Evolutionary conservation across 2,113 vertebrate genomes (phyloP).

Genomic region (Anser brachyrhynchus): DNA sequence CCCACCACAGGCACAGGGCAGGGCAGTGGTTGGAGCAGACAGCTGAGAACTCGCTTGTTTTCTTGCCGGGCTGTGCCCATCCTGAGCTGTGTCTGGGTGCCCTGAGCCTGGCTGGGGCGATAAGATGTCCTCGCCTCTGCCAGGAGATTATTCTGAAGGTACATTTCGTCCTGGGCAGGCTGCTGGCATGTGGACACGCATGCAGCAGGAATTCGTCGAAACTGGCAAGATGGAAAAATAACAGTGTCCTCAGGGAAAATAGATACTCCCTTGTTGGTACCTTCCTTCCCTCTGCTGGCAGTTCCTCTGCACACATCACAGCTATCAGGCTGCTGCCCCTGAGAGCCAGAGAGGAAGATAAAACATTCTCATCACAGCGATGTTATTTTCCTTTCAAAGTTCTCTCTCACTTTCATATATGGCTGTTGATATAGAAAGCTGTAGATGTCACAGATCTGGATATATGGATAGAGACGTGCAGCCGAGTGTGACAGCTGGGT

Average conservation of each 20-base stretch:
- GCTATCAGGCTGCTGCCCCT: slow-evolving; percentile 33
- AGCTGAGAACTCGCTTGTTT: neutral
- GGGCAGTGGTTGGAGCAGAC: neutral
- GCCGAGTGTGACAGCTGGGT: neutral
- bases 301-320: slow-evolving; percentile 8
- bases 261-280: neutral
- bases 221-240: slow-evolving; percentile 29
- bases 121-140: neutral
- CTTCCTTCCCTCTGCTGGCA: slow-evolving; percentile 59
- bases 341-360: slow-evolving; percentile 30
- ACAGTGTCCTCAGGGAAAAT: slow-evolving; percentile 23
- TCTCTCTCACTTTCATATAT: neutral
- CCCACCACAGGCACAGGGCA: neutral
- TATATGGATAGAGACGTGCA: slow-evolving; percentile 17
- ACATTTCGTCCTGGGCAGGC: neutral
- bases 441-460: neutral
- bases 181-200: neutral
- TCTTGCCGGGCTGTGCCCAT: neutral
- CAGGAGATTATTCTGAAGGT: neutral
- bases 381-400: slow-evolving; percentile 33
- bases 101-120: neutral
- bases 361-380: slow-evolving; percentile 16
- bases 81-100: neutral
- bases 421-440: slow-evolving; percentile 16
- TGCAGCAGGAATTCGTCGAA: neutral